These are phyloP conservation scores for Bombus pyrosoma DNA, from an alignment of 1,140 invertebrate genomes.

Conservation along the genomic window DNA sequence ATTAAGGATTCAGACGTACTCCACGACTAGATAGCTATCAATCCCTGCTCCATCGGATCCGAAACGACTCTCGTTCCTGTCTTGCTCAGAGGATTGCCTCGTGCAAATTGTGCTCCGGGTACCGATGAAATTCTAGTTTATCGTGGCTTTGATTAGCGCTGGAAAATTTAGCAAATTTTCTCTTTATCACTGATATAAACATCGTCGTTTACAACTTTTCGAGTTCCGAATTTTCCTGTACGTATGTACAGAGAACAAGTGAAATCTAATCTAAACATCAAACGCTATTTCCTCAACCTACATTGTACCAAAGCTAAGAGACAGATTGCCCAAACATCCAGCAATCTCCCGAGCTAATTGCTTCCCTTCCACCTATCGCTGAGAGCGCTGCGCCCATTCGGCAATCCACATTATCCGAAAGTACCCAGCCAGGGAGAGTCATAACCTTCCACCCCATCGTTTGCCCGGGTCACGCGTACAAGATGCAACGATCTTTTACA, in stretches of 20 bases:
- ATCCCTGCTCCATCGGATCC: conserved; percentile 15
- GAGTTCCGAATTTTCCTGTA: no score
- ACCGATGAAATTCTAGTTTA: background rate
- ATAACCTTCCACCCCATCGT: conserved; percentile 8
- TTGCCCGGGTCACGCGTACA: background rate
- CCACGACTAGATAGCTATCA: conserved; percentile 43
- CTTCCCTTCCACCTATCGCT: background rate
- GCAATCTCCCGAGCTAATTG: conserved; percentile 18
- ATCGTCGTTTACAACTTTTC: no score
- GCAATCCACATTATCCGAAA: conserved; percentile 19
- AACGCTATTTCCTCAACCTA: background rate
- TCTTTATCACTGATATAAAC: no score
- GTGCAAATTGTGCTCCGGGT: background rate
- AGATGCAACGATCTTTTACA: conserved; percentile 44
- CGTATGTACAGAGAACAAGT: no score
- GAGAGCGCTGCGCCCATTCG: background rate
- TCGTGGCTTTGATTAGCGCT: background rate
- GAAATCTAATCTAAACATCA: no score
- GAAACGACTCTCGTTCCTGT: background rate
- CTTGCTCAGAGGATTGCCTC: background rate
- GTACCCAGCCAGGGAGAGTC: background rate
- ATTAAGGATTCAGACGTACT: conserved; percentile 67
- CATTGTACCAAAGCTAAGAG: background rate
- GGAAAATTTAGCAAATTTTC: background rate
- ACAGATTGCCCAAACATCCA: background rate